These are phyloP conservation scores for Melanostigma gelatinosum DNA, from an alignment of 2,113 vertebrate species.

Conservation along the genomic window DNA sequence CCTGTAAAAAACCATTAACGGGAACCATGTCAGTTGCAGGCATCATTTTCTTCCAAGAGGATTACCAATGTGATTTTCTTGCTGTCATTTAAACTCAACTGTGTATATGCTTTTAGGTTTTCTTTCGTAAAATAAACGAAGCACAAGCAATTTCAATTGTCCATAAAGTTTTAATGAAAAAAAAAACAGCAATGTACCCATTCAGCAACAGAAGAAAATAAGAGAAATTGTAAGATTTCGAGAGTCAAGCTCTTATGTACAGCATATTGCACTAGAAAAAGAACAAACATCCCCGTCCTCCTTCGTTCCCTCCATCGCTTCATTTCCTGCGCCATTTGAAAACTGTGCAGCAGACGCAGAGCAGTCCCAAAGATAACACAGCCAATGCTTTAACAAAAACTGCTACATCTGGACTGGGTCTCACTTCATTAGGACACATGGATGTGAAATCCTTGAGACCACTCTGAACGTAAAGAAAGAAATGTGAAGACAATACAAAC, in stretches of 20 bases:
- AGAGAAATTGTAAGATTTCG: constrained; percentile 75
- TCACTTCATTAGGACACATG: constrained; percentile 73
- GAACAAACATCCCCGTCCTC: constrained; percentile 67
- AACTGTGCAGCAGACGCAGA: constrained; percentile 65
- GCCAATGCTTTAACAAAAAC: constrained; percentile 69
- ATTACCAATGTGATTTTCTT: neutral
- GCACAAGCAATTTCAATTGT: constrained; percentile 39
- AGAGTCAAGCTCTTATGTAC: constrained; percentile 84
- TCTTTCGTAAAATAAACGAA: constrained; percentile 26
- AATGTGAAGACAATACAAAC: constrained; percentile 58
- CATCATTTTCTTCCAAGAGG: neutral
- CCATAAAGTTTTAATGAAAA: constrained; percentile 80
- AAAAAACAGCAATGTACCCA: constrained; percentile 79
- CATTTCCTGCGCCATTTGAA: constrained; percentile 53
- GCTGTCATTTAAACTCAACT: neutral
- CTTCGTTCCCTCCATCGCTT: constrained; percentile 57
- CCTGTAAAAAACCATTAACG: neutral
- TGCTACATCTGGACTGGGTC: constrained; percentile 83
- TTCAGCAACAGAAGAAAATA: constrained; percentile 79
- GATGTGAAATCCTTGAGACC: constrained; percentile 78
- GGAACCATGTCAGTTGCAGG: neutral
- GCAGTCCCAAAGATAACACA: constrained; percentile 78
- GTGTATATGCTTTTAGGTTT: neutral
- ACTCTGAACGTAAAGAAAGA: constrained; percentile 74
- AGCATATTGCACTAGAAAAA: constrained; percentile 85